These are phyloP conservation scores for Panulirus ornatus DNA, from an alignment of 1,140 invertebrate genomes.

Conservation along the genomic window DNA sequence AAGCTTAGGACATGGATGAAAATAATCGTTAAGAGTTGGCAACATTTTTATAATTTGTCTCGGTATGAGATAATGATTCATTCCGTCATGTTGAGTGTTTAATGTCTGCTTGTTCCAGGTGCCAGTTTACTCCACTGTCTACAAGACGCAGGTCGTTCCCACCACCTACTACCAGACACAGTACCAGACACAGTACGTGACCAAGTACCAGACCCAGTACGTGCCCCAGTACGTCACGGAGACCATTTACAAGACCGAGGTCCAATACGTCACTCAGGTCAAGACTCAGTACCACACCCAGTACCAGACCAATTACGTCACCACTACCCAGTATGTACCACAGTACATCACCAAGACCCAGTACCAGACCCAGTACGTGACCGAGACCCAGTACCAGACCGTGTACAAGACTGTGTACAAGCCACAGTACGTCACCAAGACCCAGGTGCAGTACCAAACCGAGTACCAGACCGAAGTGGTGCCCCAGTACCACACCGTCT, in stretches of 20 bases:
- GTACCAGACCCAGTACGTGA: slow-evolving; percentile 58
- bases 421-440: slow-evolving; percentile 62
- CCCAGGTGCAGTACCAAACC: slow-evolving; percentile 41
- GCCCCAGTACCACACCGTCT: slow-evolving; percentile 59
- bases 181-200: slow-evolving; percentile 70
- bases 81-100: not conserved
- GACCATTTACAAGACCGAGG: slow-evolving; percentile 54
- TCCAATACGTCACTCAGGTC: slow-evolving; percentile 53
- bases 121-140: slow-evolving; percentile 58
- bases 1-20: not conserved
- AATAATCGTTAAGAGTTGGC: not conserved
- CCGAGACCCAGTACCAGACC: slow-evolving; percentile 58
- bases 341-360: slow-evolving; percentile 54
- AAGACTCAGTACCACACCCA: slow-evolving; percentile 54
- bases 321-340: slow-evolving; percentile 26
- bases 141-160: slow-evolving; percentile 57
- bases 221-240: slow-evolving; percentile 64
- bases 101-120: slow-evolving; percentile 15
- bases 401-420: slow-evolving; percentile 53
- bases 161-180: slow-evolving; percentile 68
- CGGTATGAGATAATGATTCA: too few species aligned
- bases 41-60: not conserved
- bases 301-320: slow-evolving; percentile 48
- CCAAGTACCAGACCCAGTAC: slow-evolving; percentile 62
- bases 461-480: slow-evolving; percentile 55